Evolutionary conservation across 2,797 vertebrate species (phyloP).

Genomic region (Diglossa cyanea): DNA sequence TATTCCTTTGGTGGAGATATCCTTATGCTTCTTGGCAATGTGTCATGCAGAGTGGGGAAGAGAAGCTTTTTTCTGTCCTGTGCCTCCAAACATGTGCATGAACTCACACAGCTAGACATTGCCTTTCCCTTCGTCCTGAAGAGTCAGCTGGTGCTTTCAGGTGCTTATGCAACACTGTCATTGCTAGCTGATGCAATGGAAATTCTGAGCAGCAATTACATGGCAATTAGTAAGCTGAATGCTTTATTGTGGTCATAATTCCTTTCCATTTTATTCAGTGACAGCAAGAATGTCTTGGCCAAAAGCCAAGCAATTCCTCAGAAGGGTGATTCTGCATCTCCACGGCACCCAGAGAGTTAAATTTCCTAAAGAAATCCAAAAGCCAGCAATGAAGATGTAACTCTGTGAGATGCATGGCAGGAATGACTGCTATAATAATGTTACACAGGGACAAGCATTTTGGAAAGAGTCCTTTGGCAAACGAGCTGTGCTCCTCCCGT

Average conservation of each 20-base stretch:
- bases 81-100: not conserved
- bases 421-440: not conserved
- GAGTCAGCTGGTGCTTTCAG: not conserved
- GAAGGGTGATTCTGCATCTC: not conserved
- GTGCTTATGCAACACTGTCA: not conserved
- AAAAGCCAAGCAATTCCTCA: not conserved
- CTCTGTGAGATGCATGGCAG: not conserved
- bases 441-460: not conserved
- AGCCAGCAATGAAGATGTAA: not conserved
- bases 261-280: not conserved
- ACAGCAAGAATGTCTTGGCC: not conserved
- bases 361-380: not conserved
- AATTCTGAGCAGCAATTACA: constrained; percentile 39
- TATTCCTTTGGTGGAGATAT: not conserved
- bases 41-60: not conserved
- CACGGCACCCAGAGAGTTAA: not conserved
- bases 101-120: fast-evolving
- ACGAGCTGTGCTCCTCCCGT: fast-evolving
- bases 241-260: constrained; percentile 35
- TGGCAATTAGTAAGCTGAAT: constrained; percentile 35
- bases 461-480: not conserved
- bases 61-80: not conserved
- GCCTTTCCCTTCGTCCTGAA: not conserved
- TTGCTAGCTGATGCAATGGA: not conserved
- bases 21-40: not conserved